Evolutionary conservation across 92 coral and sea anemone species (phyloP).

Genomic region (Porites lobata): DNA sequence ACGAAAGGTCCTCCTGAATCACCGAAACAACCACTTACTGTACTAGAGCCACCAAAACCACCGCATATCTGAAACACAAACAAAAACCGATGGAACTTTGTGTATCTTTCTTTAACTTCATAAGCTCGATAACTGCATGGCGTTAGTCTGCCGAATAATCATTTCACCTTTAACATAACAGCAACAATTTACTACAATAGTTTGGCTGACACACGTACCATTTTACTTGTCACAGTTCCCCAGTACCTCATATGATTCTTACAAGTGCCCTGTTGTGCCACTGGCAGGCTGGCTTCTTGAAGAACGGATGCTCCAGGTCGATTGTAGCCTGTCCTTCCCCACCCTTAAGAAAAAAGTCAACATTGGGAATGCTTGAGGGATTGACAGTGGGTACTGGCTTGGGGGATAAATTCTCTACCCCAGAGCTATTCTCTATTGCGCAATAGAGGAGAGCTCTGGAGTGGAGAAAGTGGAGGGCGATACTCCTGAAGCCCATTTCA

Average conservation of each 20-base stretch:
- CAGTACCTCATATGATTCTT: conserved; percentile 60
- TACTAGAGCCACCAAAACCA: conserved; percentile 84
- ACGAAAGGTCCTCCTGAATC: conserved; percentile 93
- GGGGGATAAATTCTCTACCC: not conserved
- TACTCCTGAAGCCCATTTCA: too few relatives aligned
- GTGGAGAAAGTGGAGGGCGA: too few relatives aligned
- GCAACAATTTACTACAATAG: too few relatives aligned
- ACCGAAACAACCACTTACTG: conserved; percentile 86
- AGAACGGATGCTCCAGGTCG: conserved; percentile 83
- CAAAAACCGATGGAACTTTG: not conserved
- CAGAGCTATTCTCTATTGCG: too few relatives aligned
- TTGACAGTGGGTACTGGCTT: not conserved
- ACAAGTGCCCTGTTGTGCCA: conserved; percentile 66
- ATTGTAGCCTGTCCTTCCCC: conserved; percentile 87
- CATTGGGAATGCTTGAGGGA: not conserved
- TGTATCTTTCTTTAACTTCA: too few relatives aligned
- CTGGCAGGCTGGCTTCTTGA: conserved; percentile 88
- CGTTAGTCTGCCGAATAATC: too few relatives aligned
- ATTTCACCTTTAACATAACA: too few relatives aligned
- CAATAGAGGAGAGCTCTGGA: too few relatives aligned
- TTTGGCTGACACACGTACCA: conserved; percentile 29
- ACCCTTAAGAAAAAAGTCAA: conserved; percentile 43
- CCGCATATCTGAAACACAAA: conserved; percentile 66
- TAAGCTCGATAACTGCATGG: too few relatives aligned
- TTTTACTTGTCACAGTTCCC: conserved; percentile 56